These are phyloP conservation scores for Alca torda DNA, from an alignment of 2,797 vertebrate genomes.

Conservation along the genomic window DNA sequence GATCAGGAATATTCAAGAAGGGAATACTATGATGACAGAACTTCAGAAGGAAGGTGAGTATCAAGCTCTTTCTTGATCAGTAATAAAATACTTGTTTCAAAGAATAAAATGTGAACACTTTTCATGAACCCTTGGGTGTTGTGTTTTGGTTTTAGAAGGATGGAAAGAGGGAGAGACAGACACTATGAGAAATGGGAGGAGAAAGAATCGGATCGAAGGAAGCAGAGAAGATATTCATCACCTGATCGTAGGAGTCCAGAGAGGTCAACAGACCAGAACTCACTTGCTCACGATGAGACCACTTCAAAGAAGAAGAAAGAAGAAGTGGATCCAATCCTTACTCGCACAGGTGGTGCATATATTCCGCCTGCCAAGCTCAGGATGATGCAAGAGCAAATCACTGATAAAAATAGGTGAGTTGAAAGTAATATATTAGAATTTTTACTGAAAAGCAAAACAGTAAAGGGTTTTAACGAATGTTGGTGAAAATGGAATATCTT, in stretches of 20 bases:
- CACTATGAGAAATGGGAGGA: conserved; percentile 74
- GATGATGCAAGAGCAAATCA: conserved; percentile 98
- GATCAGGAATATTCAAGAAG: conserved; percentile 74
- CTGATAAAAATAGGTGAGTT: conserved; percentile 92
- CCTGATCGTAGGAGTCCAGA: conserved; percentile 73
- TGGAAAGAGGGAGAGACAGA: conserved; percentile 71
- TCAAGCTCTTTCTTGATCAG: background rate
- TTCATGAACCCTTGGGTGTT: background rate
- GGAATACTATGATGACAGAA: conserved; percentile 71
- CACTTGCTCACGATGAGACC: conserved; percentile 76
- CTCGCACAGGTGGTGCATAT: conserved; percentile 94
- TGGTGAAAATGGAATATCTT: background rate
- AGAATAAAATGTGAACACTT: background rate
- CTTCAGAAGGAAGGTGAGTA: conserved; percentile 73
- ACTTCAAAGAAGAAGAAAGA: conserved; percentile 93
- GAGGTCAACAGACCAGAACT: conserved; percentile 41
- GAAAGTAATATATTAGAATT: background rate
- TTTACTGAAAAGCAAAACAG: background rate
- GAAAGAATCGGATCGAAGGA: conserved; percentile 73
- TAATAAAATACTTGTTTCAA: background rate
- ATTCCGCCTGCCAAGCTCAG: conserved; percentile 95
- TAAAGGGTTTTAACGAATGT: background rate
- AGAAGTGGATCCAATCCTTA: conserved; percentile 92
- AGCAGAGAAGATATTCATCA: conserved; percentile 79
- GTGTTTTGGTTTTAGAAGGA: conserved; percentile 51